phyloP scores from a whole-genome alignment of 2,113 vertebrate species.

The Indri indri region DNA sequence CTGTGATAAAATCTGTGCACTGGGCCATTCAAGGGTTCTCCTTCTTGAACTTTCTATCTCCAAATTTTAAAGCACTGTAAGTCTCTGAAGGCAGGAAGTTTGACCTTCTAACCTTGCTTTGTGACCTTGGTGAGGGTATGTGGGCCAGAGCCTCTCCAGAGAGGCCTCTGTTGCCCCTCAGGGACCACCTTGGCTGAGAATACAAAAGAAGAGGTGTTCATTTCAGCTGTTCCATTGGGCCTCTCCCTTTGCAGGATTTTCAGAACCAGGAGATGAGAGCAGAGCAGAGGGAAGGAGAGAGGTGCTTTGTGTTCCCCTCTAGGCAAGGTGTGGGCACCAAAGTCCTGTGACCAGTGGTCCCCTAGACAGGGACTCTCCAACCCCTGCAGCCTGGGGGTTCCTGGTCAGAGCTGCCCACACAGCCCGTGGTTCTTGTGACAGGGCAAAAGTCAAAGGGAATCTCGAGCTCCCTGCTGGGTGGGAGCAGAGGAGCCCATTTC shows the following conservation, averaged over 20 bases:
- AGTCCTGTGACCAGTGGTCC: neutral
- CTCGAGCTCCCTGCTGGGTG: accelerated
- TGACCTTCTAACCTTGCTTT: neutral
- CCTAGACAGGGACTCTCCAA: too few species aligned
- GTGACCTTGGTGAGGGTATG: neutral
- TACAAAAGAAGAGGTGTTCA: neutral
- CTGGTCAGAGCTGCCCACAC: neutral
- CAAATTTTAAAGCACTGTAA: neutral
- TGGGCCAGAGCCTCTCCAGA: neutral
- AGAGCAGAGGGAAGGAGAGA: neutral
- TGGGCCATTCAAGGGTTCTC: neutral
- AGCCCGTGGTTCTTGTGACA: neutral
- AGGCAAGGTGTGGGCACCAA: neutral
- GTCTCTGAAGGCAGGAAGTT: neutral
- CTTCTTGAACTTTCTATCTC: neutral
- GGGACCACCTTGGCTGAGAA: neutral
- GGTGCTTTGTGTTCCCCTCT: neutral
- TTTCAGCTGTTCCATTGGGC: neutral
- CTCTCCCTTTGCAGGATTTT: neutral
- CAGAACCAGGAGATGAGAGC: neutral
- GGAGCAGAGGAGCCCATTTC: neutral
- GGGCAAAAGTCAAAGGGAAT: neutral
- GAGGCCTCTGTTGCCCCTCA: neutral
- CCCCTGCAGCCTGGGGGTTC: neutral
- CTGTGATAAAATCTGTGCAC: neutral